phyloP scores from a whole-genome alignment of 2,113 vertebrate genomes.

The Ceyx margarethae region DNA sequence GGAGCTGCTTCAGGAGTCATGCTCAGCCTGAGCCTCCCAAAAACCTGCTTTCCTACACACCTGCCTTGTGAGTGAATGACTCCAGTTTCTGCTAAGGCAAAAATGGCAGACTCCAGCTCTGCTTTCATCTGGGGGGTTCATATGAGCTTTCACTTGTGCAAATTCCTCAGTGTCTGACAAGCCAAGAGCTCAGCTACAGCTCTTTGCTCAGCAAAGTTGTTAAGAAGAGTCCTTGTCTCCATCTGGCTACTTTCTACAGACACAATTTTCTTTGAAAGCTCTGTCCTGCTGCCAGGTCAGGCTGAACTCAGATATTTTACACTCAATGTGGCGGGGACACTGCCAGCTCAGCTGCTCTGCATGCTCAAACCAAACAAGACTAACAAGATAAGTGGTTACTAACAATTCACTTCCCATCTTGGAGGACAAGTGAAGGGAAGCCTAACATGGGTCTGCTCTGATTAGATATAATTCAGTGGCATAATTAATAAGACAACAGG shows the following conservation, averaged over 20 bases:
- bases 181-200: background rate
- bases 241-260: background rate
- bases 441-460: background rate
- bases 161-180: background rate
- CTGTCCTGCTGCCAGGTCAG: background rate
- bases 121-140: background rate
- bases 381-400: background rate
- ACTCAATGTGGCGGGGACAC: background rate
- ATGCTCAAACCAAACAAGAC: background rate
- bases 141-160: background rate
- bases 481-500: background rate
- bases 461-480: background rate
- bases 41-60: background rate
- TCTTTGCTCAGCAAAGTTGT: background rate
- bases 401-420: background rate
- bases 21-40: background rate
- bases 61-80: rapidly evolving
- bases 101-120: background rate
- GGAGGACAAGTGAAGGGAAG: background rate
- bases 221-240: background rate
- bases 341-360: background rate
- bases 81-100: background rate
- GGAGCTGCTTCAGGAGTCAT: background rate
- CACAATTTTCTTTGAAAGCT: background rate
- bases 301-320: background rate